Percentiles rank a stretch among this genome's conserved stretches.
These are phyloP conservation scores for Sericinus montela DNA, from an alignment of 2,888 invertebrate genomes.

Conservation along the genomic window DNA sequence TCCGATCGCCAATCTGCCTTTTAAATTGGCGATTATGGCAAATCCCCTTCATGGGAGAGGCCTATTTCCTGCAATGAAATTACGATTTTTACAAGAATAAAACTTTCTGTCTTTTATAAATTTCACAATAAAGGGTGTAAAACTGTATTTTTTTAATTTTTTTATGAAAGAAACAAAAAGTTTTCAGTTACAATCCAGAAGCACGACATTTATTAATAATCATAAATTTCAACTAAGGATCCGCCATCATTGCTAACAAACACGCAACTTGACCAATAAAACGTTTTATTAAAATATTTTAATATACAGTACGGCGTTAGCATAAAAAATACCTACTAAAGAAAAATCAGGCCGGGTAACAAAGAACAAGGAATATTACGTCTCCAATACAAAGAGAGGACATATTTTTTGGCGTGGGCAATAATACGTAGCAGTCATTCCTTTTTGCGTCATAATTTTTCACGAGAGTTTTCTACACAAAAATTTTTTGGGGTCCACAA, in stretches of 20 bases:
- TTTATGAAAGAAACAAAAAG: too few relatives aligned
- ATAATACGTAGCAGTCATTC: conserved; percentile 33
- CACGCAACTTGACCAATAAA: conserved; percentile 26
- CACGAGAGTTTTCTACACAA: conserved; percentile 54
- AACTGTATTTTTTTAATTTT: too few relatives aligned
- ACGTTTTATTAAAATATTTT: conserved; percentile 22
- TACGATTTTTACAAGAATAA: too few relatives aligned
- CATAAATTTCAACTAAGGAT: conserved; percentile 5
- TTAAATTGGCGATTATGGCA: too few relatives aligned
- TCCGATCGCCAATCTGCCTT: too few relatives aligned
- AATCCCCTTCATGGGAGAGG: too few relatives aligned
- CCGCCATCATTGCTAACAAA: conserved; percentile 22
- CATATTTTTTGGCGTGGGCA: conserved; percentile 37
- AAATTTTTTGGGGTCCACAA: conserved; percentile 40
- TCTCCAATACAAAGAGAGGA: conserved; percentile 24
- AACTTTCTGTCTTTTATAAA: too few relatives aligned
- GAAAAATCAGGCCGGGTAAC: conserved; percentile 10
- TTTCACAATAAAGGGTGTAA: too few relatives aligned
- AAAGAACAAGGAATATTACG: conserved; percentile 26
- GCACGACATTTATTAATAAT: not conserved
- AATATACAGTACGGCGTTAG: conserved; percentile 16
- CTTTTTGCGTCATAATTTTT: conserved; percentile 47
- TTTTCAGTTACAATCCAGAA: too few relatives aligned
- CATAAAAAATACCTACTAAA: conserved; percentile 15
- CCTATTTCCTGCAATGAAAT: too few relatives aligned